Percentiles rank a stretch among this genome's conserved stretches.
Conservation (phyloP, 2,797 vertebrate genomes). For the Miichthys miiuy region DNA sequence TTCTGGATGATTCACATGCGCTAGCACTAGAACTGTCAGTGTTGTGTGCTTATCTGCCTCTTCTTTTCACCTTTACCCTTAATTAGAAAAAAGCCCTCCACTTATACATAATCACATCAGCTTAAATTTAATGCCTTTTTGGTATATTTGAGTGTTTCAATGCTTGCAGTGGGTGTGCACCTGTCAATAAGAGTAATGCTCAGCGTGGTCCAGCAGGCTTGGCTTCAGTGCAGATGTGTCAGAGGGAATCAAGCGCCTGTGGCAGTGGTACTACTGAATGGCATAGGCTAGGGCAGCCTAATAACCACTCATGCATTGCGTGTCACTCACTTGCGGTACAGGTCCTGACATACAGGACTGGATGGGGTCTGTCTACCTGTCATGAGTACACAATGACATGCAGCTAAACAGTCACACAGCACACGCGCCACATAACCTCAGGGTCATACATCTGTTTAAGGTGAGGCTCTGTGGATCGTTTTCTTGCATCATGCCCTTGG, state of each 20-base stretch:
- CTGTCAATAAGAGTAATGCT: slow-evolving; percentile 73
- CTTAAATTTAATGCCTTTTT: slow-evolving; percentile 50
- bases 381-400: slow-evolving; percentile 44
- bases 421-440: slow-evolving; percentile 9
- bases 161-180: slow-evolving; percentile 49
- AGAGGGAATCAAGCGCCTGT: slow-evolving; percentile 53
- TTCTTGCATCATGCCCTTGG: slow-evolving; percentile 30
- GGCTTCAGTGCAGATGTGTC: slow-evolving; percentile 59
- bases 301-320: slow-evolving; percentile 60
- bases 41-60: slow-evolving; percentile 21
- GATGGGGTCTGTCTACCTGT: slow-evolving; percentile 54
- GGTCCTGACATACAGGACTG: slow-evolving; percentile 60
- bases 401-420: slow-evolving; percentile 18
- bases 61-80: slow-evolving; percentile 70
- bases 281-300: slow-evolving; percentile 66
- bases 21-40: slow-evolving; percentile 1
- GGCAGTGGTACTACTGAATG: slow-evolving; percentile 35
- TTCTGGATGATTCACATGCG: slow-evolving; percentile 47
- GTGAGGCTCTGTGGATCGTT: slow-evolving; percentile 32
- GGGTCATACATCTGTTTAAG: slow-evolving; percentile 44
- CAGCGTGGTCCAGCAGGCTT: slow-evolving; percentile 55
- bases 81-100: slow-evolving; percentile 68
- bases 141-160: slow-evolving; percentile 61
- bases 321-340: slow-evolving; percentile 65
- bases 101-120: slow-evolving; percentile 45